Base-by-base conservation (phyloP, 2,888 invertebrate species). In the Leucophenga montana region DNA sequence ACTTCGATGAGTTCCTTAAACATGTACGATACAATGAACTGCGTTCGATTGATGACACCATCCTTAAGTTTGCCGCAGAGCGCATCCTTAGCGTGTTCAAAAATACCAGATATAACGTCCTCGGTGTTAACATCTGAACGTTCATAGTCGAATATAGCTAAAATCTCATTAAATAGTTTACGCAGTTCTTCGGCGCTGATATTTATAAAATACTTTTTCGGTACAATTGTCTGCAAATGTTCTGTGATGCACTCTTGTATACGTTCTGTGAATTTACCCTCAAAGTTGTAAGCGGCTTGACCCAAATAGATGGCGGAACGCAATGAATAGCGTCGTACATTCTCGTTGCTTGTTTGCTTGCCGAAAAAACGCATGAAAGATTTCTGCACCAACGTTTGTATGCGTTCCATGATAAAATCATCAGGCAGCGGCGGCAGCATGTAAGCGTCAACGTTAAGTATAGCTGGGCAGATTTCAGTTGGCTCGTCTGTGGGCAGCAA, bases 251-350 rank as follows among this genome's bases (percentile, higher is more conserved):
- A 86, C 20, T 83, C 85, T 48, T 86, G 78, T 5, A 87, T 85
- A 44, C 85, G 83, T 62, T 88, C 87, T 1, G 85, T 86, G 31
- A 87, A 77, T 3, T 77, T 75, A 13, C 86, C 85, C 64, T 87
- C 85, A 50, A 87, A 87, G 53, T 78, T 86, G 5, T 86, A 83
- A 1, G 88, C 89, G 0, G 87, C 87, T 70, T 88, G 88, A 33
- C 82, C 84, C 11, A 89, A 74, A 65, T 87, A 87, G 13, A 86
- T 79, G 4, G 88, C 78, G 0, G 86, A 85, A 54, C 87, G 84
- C 20, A 82, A 79, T 0, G 86, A 78, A 65, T 86, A 86, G 53
- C 85, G 87, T 0, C 85, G 77, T n/a, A 88, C 77, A 44, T 83
- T 83, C 9, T 84, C 82, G 1, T 80, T 73, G 0, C 77, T 79